Evolutionary conservation across 2,113 vertebrate species (phyloP).

Genomic region (Onychostoma macrolepis): DNA sequence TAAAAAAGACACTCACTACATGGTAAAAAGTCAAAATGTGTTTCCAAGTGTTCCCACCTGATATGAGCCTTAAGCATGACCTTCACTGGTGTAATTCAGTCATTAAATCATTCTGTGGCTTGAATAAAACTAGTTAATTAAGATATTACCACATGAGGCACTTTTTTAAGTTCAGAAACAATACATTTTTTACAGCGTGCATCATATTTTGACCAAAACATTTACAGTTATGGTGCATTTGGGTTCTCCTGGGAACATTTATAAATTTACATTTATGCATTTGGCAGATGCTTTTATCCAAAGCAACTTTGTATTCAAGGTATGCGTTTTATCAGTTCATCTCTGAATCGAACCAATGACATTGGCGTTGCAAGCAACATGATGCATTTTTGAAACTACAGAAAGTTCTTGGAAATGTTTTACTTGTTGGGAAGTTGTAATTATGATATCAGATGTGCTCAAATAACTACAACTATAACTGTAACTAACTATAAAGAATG

Average conservation of each 20-base stretch:
- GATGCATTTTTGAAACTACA: no score
- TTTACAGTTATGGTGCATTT: neutral
- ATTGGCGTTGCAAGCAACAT: no score
- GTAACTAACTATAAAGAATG: no score
- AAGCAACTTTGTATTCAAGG: neutral
- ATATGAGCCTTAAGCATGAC: neutral
- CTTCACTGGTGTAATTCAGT: neutral
- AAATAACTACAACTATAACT: no score
- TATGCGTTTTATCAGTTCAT: neutral
- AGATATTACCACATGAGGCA: neutral
- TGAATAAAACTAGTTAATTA: neutral
- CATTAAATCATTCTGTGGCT: neutral
- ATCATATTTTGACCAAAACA: neutral
- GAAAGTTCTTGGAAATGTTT: no score
- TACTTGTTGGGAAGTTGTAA: neutral
- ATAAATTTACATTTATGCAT: neutral
- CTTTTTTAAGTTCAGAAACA: neutral
- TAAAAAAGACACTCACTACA: neutral
- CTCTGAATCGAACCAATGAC: neutral
- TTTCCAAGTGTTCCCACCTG: neutral
- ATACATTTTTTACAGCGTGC: neutral
- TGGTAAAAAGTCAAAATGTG: neutral
- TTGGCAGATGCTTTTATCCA: neutral
- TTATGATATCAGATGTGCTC: neutral
- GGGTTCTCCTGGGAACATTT: neutral